A percentile compares a stretch with the other conserved stretches of the same genome.
Evolutionary conservation across 92 coral and sea anemone species (phyloP).

Genomic region (Pocillopora grandis): DNA sequence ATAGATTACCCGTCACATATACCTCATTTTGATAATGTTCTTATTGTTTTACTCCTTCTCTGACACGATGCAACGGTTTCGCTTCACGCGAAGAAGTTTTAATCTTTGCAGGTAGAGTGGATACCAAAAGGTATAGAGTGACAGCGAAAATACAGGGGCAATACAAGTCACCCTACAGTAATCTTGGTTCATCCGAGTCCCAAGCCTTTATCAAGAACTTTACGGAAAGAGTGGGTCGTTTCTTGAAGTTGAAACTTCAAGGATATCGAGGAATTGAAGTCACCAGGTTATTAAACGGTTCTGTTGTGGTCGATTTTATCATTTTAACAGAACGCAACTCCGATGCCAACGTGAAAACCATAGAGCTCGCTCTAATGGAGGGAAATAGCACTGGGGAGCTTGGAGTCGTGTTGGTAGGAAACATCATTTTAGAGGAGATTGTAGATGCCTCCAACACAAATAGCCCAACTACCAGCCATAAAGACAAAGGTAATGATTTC

Average conservation of each 20-base stretch:
- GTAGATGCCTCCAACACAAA: background rate
- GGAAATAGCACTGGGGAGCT: background rate
- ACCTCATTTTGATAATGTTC: no score
- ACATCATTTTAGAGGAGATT: background rate
- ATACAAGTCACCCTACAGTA: background rate
- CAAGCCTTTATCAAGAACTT: background rate
- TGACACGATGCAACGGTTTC: no score
- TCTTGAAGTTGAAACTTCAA: background rate
- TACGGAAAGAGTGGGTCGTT: background rate
- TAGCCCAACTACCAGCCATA: background rate
- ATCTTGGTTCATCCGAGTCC: conserved; percentile 2
- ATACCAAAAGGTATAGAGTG: background rate
- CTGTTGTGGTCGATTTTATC: conserved; percentile 6
- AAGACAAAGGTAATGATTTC: background rate
- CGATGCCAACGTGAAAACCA: background rate
- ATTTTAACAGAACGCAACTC: background rate
- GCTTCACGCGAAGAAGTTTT: no score
- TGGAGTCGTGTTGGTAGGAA: background rate
- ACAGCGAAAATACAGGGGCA: background rate
- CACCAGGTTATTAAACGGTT: background rate
- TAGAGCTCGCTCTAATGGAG: background rate
- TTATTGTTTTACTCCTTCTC: no score
- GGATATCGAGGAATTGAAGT: conserved; percentile 1
- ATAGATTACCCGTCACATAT: no score
- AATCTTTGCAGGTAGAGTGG: background rate